phyloP scores from a whole-genome alignment of 2,888 invertebrate genomes.

The Drepana falcataria region DNA sequence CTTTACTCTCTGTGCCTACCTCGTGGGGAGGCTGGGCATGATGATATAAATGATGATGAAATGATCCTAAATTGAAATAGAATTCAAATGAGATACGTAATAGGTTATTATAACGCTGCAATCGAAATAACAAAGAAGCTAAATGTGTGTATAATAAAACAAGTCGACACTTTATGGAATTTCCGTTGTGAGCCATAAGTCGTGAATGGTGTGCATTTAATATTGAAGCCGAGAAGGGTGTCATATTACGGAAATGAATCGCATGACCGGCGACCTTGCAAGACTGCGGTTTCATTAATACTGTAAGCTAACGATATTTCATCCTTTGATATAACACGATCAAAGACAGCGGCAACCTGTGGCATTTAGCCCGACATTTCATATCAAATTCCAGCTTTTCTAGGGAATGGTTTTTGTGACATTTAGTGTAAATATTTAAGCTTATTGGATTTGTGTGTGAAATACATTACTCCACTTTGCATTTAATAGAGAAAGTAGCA shows the following conservation, averaged over 20 bases:
- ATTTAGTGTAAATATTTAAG: no score
- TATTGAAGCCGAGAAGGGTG: slow-evolving; percentile 23
- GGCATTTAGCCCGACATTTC: background rate
- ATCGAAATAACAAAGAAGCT: background rate
- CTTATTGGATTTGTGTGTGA: background rate
- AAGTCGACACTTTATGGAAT: slow-evolving; percentile 1
- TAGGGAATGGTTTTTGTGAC: background rate
- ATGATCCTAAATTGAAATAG: background rate
- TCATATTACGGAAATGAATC: slow-evolving; percentile 57
- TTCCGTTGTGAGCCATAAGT: slow-evolving; percentile 9
- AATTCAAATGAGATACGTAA: slow-evolving; percentile 8
- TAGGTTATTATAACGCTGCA: slow-evolving; percentile 2
- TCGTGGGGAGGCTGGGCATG: no score
- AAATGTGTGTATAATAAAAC: no score
- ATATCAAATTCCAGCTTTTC: background rate
- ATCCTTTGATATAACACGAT: background rate
- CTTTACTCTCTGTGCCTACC: no score
- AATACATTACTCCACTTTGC: background rate
- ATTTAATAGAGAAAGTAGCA: no score
- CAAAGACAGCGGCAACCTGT: background rate
- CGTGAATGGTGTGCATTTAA: slow-evolving; percentile 29
- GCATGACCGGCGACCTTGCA: slow-evolving; percentile 53
- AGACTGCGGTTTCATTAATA: slow-evolving; percentile 38
- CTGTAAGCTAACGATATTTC: slow-evolving; percentile 2
- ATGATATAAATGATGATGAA: background rate